phyloP scores from a whole-genome alignment of 2,888 invertebrate species.

The Achlya flavicornis region DNA sequence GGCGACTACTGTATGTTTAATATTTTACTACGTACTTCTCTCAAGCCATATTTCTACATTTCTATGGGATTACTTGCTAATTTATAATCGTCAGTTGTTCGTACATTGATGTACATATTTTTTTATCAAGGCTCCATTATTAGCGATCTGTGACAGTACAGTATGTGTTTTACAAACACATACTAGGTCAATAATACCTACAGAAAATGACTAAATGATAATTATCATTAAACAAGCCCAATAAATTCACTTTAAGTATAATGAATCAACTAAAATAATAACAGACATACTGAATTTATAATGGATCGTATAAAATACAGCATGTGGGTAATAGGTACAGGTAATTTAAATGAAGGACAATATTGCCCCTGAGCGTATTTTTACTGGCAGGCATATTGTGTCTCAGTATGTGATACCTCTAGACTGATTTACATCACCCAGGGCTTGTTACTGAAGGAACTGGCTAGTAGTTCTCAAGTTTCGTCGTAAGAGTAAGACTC shows the following conservation, averaged over 20 bases:
- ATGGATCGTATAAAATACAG: slow-evolving; percentile 60
- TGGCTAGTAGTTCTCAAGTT: not conserved
- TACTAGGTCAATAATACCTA: no score
- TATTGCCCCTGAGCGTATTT: slow-evolving; percentile 67
- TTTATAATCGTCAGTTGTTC: no score
- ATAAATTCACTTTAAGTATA: not conserved
- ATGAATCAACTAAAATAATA: slow-evolving; percentile 17
- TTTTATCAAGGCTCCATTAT: no score
- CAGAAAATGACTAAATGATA: no score
- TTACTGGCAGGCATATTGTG: slow-evolving; percentile 46
- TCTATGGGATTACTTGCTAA: not conserved
- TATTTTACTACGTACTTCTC: not conserved
- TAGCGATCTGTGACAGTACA: no score
- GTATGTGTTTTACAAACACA: no score
- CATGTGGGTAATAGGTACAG: slow-evolving; percentile 55
- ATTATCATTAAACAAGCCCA: not conserved
- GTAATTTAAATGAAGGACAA: slow-evolving; percentile 62
- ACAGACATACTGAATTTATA: slow-evolving; percentile 63
- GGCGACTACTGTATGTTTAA: not conserved
- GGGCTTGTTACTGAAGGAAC: not conserved
- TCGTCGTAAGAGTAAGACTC: not conserved
- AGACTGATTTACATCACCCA: not conserved
- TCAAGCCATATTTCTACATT: not conserved
- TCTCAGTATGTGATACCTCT: not conserved
- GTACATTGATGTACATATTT: no score